phyloP scores from a whole-genome alignment of 2,888 invertebrate genomes.

The Mesochorus sp. region DNA sequence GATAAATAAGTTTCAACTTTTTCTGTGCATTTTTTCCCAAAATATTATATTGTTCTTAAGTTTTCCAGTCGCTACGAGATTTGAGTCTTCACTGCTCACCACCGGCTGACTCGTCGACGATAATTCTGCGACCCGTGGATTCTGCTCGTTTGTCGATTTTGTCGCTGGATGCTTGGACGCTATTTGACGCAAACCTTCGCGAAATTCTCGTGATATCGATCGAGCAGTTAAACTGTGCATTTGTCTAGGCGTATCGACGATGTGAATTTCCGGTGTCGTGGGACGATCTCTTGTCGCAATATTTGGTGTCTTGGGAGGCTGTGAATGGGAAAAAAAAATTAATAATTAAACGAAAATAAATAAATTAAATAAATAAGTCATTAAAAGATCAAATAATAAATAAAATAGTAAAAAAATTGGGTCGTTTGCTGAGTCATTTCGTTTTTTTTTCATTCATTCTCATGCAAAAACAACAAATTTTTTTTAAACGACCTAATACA shows the following conservation, averaged over 20 bases:
- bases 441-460: too few species aligned
- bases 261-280: constrained; percentile 77
- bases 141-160: constrained; percentile 67
- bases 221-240: constrained; percentile 91
- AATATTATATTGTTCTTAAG: constrained; percentile 78
- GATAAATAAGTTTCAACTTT: constrained; percentile 63
- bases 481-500: too few species aligned
- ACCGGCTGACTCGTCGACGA: constrained; percentile 52
- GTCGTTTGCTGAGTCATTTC: too few species aligned
- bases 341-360: background rate
- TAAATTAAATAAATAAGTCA: too few species aligned
- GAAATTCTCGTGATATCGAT: constrained; percentile 89
- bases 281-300: constrained; percentile 70
- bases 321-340: background rate
- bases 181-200: constrained; percentile 85
- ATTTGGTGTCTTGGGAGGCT: constrained; percentile 61
- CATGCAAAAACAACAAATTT: too few species aligned
- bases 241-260: constrained; percentile 79
- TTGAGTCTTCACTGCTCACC: constrained; percentile 62
- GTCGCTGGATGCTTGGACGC: constrained; percentile 72
- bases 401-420: constrained; percentile 1
- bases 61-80: constrained; percentile 75
- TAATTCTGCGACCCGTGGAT: constrained; percentile 59
- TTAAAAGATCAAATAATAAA: background rate
- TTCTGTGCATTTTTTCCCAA: constrained; percentile 78